phyloP scores from a whole-genome alignment of 2,113 vertebrate species.

The Stictonetta naevosa region DNA sequence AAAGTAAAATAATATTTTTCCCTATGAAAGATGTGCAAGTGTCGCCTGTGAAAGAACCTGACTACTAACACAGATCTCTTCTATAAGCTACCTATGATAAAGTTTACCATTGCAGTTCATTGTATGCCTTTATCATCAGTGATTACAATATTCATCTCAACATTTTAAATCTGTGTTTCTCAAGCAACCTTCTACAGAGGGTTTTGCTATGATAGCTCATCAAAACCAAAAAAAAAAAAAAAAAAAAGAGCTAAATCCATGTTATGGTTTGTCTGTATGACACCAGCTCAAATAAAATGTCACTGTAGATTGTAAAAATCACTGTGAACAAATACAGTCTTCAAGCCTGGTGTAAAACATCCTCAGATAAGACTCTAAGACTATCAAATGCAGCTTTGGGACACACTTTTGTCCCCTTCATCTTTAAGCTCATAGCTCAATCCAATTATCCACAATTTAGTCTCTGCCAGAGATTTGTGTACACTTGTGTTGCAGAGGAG shows the following conservation, averaged over 20 bases:
- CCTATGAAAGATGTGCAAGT: not conserved
- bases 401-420: constrained; percentile 78
- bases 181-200: constrained; percentile 38
- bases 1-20: not conserved
- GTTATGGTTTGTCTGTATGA: constrained; percentile 71
- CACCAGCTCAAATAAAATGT: constrained; percentile 76
- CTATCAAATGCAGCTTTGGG: constrained; percentile 75
- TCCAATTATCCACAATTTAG: constrained; percentile 82
- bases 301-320: constrained; percentile 76
- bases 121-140: constrained; percentile 53
- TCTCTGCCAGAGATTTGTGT: constrained; percentile 73
- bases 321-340: constrained; percentile 73
- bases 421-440: constrained; percentile 79
- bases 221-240: constrained; percentile 44
- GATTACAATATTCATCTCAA: constrained; percentile 11
- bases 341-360: constrained; percentile 78
- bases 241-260: constrained; percentile 41
- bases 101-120: not conserved
- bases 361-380: constrained; percentile 77
- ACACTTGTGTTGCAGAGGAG: constrained; percentile 59
- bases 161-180: constrained; percentile 45
- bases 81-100: constrained; percentile 19
- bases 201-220: constrained; percentile 31
- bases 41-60: not conserved
- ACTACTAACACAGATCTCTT: not conserved